Evolutionary conservation across 1,140 invertebrate genomes (phyloP), one percentile per base, ranked within the genome.

Genomic region (Zaprionus inermis): DNA sequence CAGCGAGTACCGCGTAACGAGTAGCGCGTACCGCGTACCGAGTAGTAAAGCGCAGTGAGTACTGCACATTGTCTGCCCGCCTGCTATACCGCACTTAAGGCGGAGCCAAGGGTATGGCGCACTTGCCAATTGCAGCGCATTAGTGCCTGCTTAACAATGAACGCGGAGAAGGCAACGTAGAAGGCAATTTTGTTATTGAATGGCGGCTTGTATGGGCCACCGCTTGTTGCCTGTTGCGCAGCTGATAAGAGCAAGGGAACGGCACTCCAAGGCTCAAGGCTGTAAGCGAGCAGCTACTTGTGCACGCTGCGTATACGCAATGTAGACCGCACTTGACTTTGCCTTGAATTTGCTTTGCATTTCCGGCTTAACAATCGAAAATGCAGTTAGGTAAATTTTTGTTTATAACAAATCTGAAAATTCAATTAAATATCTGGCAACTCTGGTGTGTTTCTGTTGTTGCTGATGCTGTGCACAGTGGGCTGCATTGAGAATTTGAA

Each of bases 61-160:
- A 66, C 56, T 24, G 71, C 24, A 28, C 24, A 28, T 46, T n/a
- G n/a, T n/a, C n/a, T n/a, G n/a, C n/a, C 20, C 16, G 65, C 49
- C 67, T 59, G 20, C 46, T 54, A 41, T 51, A 67, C 73, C 57
- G 24, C 74, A 86, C 81, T 85, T 84, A 72, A 69, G 51, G 78
- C 55, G 32, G 69, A 32, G 52, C 6, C 55, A 75, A 72, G 38
- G 6, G 36, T 16, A 28, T 2, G 24, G 1, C 24, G 38, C 68
- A 78, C 83, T 85, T 81, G 81, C 51, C 83, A 67, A 72, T 65
- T 82, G 68, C 63, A 74, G 68, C 72, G 79, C 76, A 82, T 86
- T 88, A 86, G 83, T 88, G 71, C 71, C 71, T 67, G 56, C 65
- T 76, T 69, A 86, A 85, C 82, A 85, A 85, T 82, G 79, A 55